Percentiles rank a stretch among this genome's conserved stretches.
phyloP scores from a whole-genome alignment of 1,140 invertebrate species.

The Leptonema lineaticorne region DNA sequence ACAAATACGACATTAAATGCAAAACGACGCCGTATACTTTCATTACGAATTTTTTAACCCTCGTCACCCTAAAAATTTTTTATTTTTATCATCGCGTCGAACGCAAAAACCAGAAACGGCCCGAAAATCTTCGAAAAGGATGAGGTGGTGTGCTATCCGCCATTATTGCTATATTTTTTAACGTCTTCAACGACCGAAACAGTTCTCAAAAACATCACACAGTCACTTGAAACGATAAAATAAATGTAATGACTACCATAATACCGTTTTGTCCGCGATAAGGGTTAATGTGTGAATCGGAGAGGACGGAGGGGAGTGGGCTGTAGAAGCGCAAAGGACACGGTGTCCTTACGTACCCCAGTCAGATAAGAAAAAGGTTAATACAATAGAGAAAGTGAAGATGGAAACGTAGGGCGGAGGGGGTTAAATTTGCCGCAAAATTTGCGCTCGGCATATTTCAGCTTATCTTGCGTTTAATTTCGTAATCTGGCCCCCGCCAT shows the following conservation, averaged over 20 bases:
- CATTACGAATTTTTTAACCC: neutral
- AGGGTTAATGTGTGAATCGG: slow-evolving; percentile 15
- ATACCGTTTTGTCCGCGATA: slow-evolving; percentile 17
- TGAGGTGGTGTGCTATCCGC: neutral
- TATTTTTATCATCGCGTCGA: neutral
- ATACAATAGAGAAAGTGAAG: too few relatives aligned
- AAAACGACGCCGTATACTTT: too few relatives aligned
- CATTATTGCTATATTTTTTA: slow-evolving; percentile 4
- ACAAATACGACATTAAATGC: neutral
- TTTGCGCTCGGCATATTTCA: slow-evolving; percentile 14
- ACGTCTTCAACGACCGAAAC: neutral
- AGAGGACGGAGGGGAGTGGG: neutral
- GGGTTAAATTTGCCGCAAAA: neutral
- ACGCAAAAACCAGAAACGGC: neutral
- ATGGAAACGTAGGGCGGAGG: too few relatives aligned
- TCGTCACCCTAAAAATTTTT: neutral
- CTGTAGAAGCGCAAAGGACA: too few relatives aligned
- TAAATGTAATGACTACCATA: slow-evolving; percentile 13
- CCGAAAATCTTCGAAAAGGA: slow-evolving; percentile 4
- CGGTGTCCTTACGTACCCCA: too few relatives aligned
- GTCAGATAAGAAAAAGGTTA: slow-evolving; percentile 13
- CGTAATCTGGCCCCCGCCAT: neutral
- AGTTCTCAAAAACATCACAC: slow-evolving; percentile 8
- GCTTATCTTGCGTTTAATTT: slow-evolving; percentile 17
- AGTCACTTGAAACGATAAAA: slow-evolving; percentile 5